Base-by-base conservation (phyloP, 2,888 invertebrate genomes). In the Archips crataeganus region DNA sequence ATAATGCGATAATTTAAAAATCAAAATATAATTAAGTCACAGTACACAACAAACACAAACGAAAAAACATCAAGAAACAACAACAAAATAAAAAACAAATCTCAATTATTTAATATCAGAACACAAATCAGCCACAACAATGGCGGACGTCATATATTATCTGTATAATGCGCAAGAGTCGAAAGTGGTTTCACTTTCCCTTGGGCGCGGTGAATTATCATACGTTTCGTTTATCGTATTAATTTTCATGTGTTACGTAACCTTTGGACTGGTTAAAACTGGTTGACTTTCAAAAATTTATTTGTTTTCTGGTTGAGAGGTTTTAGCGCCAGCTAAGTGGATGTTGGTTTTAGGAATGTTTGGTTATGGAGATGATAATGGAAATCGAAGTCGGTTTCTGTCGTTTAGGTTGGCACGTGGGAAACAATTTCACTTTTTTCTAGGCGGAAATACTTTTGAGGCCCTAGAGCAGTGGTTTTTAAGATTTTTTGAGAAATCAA, bases 121-220 rank as follows among this genome's bases (percentile, higher is more conserved):
- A 42, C 73, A 73, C 57, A 64, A 51, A 65, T 67, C 57, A 36
- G 4, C 34, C 68, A 69, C 69, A 70, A 74, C 70, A 74, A 74
- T 65, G 51, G 69, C 67, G 47, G 51, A 23, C 57, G 67, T 62
- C 74, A 42, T 66, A 65, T 70, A 70, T 74, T 60, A 69, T 78
- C 77, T 84, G 49, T 42, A 11, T 32, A 42, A 67, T 69, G 70
- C 49, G 63, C 68, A 54, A 62, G 68, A 69, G 70, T 70, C 36
- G 74, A 74, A 74, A 74, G 74, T 60, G 65, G 61, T 70, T 70
- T 74, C 74, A 74, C 74, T 74, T 74, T 74, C 74, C 47, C 74
- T 32, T 32, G 57, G 61, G 57, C 36, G 62, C 69, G 64, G 64
- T 45, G 65, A 70, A 70, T 69, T 74, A 74, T 74, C 74, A 69